phyloP scores from a whole-genome alignment of 2,797 vertebrate genomes.

The Adrianichthys oophorus region DNA sequence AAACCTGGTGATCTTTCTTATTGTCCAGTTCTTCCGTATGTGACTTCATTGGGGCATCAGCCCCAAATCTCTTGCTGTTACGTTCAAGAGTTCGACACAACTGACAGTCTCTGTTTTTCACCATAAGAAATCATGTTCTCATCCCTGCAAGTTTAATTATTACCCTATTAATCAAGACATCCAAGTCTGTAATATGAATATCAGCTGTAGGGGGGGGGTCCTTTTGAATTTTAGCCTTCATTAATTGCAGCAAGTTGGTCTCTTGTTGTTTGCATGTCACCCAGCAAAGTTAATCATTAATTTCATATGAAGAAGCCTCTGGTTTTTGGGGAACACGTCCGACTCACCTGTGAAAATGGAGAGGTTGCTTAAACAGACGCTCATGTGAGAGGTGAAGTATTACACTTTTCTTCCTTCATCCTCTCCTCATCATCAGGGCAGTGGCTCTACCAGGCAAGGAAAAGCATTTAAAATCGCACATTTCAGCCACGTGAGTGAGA shows the following conservation, averaged over 20 bases:
- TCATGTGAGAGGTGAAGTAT: no score
- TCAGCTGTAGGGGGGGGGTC: constrained; percentile 24
- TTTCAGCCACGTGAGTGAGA: no score
- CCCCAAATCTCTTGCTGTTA: no score
- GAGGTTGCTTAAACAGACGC: no score
- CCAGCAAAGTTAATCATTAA: constrained; percentile 56
- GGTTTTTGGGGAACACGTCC: background rate
- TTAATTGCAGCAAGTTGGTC: constrained; percentile 57
- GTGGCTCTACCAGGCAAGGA: no score
- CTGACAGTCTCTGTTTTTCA: constrained; percentile 40
- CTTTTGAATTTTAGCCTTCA: constrained; percentile 49
- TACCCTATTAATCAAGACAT: constrained; percentile 63
- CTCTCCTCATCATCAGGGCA: no score
- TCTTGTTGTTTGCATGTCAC: constrained; percentile 60
- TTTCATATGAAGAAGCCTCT: constrained; percentile 48
- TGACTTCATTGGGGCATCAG: background rate
- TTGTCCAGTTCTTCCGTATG: background rate
- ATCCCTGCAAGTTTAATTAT: constrained; percentile 62
- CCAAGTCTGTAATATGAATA: constrained; percentile 47
- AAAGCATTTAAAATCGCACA: no score
- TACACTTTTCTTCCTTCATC: no score
- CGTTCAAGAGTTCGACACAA: constrained; percentile 12
- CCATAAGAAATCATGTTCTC: constrained; percentile 62
- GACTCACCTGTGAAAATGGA: no score
- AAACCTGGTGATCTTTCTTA: no score